A percentile compares a stretch with the other conserved stretches of the same genome.
phyloP scores from a whole-genome alignment of 2,888 invertebrate genomes.

The Agrochola macilenta region DNA sequence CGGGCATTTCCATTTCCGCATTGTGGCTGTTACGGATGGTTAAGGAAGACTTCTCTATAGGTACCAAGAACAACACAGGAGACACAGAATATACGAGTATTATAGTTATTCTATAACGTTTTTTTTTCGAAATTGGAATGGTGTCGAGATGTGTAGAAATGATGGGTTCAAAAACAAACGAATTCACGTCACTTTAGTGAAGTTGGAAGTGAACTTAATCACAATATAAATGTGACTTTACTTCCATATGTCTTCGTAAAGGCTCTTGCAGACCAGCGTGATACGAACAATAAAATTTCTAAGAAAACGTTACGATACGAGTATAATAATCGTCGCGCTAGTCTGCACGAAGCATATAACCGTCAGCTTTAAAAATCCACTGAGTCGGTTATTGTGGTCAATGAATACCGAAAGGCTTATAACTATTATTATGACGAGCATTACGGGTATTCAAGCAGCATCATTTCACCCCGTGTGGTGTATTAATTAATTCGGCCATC shows the following conservation, averaged over 20 bases:
- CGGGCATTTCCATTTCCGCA: neutral
- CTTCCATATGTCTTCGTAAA: neutral
- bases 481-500: conserved; percentile 37
- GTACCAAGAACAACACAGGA: neutral
- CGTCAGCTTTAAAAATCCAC: neutral
- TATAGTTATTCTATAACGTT: no score
- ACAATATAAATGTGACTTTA: neutral
- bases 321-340: no score
- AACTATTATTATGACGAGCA: conserved; percentile 30
- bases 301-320: no score
- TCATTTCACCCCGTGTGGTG: conserved; percentile 33
- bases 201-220: neutral
- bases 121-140: neutral
- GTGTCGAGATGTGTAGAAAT: neutral
- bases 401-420: neutral
- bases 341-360: neutral
- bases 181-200: neutral
- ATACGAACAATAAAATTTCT: no score
- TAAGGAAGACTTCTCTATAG: no score
- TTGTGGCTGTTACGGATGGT: no score
- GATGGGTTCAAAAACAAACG: neutral
- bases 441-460: conserved; percentile 17
- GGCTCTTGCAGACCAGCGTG: no score
- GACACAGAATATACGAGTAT: no score
- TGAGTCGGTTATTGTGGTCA: conserved; percentile 14